These are phyloP conservation scores for Psammodynastes pulverulentus DNA, from an alignment of 2,113 vertebrate genomes.

Conservation along the genomic window DNA sequence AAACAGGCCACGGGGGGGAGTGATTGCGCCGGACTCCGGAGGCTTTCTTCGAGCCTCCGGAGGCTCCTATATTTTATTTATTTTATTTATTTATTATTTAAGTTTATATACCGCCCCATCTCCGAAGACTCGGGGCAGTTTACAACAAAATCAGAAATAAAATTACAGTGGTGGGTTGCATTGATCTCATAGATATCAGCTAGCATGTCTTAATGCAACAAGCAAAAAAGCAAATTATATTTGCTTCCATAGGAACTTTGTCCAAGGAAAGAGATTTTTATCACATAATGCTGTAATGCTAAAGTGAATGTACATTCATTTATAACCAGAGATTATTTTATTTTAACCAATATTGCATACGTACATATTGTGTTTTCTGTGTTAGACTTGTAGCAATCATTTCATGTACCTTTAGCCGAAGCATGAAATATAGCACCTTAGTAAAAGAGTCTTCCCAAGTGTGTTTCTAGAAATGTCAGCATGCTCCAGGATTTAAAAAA, in stretches of 20 bases:
- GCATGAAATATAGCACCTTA: conserved; percentile 11
- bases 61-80: too few species aligned
- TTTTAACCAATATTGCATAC: accelerated
- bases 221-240: accelerated
- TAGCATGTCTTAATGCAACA: accelerated
- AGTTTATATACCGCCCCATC: too few species aligned
- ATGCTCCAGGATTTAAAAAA: background rate
- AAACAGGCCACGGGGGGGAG: too few species aligned
- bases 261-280: background rate
- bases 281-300: accelerated
- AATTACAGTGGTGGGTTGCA: background rate
- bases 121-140: too few species aligned
- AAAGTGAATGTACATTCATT: accelerated
- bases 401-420: background rate
- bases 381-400: background rate
- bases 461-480: background rate
- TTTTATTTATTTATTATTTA: too few species aligned
- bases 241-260: background rate
- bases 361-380: conserved; percentile 1
- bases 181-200: accelerated
- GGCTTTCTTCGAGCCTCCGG: too few species aligned
- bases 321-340: conserved; percentile 11
- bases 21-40: too few species aligned
- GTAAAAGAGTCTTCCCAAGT: background rate
- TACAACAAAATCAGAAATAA: too few species aligned